These are phyloP conservation scores for Nomada fucata DNA, from an alignment of 2,888 invertebrate species.

Conservation along the genomic window DNA sequence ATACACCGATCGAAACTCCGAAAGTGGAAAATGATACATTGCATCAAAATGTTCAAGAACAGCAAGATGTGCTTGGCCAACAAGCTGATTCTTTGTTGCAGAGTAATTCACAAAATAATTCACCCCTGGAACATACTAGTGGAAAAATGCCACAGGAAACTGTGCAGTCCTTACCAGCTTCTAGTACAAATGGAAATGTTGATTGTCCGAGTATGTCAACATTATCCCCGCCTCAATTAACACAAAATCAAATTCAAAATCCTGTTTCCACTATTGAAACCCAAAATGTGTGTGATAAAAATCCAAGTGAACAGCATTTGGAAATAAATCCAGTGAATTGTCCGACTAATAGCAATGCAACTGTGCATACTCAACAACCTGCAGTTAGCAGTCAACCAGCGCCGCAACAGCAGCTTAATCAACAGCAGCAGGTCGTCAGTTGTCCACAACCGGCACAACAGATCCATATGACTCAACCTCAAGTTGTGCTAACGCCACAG, in stretches of 20 bases:
- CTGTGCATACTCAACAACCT: slow-evolving; percentile 69
- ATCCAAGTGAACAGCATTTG: slow-evolving; percentile 73
- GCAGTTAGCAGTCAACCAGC: slow-evolving; percentile 79
- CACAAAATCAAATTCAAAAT: slow-evolving; percentile 68
- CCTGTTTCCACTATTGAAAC: slow-evolving; percentile 75
- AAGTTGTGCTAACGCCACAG: slow-evolving; percentile 55
- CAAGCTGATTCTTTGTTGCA: slow-evolving; percentile 74
- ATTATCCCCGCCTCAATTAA: slow-evolving; percentile 54
- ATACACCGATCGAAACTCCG: slow-evolving; percentile 73
- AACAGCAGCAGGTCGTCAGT: slow-evolving; percentile 56
- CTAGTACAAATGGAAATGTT: slow-evolving; percentile 81
- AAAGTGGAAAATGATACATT: slow-evolving; percentile 73
- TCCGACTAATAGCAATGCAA: slow-evolving; percentile 61
- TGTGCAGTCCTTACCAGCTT: slow-evolving; percentile 81
- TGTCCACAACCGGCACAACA: slow-evolving; percentile 76
- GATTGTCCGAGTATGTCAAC: slow-evolving; percentile 71
- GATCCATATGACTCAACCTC: slow-evolving; percentile 55
- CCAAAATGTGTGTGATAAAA: slow-evolving; percentile 66
- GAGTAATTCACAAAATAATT: slow-evolving; percentile 73
- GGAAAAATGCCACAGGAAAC: slow-evolving; percentile 70
- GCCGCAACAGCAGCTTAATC: slow-evolving; percentile 75
- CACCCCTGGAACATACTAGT: slow-evolving; percentile 73
- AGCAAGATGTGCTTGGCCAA: slow-evolving; percentile 61
- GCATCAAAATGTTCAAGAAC: slow-evolving; percentile 69
- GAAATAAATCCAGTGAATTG: slow-evolving; percentile 74